These are phyloP conservation scores for Tinea trinotella DNA, from an alignment of 2,888 invertebrate genomes.

Conservation along the genomic window DNA sequence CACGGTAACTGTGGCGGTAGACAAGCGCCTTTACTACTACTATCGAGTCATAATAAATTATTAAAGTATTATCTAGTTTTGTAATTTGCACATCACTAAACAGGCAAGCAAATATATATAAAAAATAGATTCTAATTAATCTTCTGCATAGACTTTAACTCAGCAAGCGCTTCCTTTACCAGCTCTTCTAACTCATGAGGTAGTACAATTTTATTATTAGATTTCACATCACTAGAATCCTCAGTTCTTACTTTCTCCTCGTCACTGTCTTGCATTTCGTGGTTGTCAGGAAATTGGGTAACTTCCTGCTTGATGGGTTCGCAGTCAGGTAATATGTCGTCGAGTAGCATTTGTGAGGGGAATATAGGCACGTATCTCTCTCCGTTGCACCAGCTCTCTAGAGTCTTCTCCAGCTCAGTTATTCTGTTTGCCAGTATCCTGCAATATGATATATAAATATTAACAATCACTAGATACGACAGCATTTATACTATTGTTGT, in stretches of 20 bases:
- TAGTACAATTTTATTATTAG: constrained; percentile 57
- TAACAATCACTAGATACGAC: no score
- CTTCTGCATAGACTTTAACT: constrained; percentile 75
- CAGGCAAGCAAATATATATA: no score
- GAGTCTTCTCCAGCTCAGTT: constrained; percentile 84
- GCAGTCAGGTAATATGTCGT: constrained; percentile 60
- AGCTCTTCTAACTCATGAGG: constrained; percentile 74
- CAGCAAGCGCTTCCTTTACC: constrained; percentile 76
- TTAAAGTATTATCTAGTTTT: no score
- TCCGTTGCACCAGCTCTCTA: constrained; percentile 75
- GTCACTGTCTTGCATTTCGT: constrained; percentile 15
- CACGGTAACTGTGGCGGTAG: no score
- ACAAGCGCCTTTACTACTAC: no score
- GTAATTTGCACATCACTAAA: no score
- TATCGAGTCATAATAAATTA: no score
- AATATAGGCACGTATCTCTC: constrained; percentile 66
- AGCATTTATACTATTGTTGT: no score
- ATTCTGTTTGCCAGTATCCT: constrained; percentile 87
- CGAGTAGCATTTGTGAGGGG: constrained; percentile 77
- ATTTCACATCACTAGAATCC: constrained; percentile 31
- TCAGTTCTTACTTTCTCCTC: constrained; percentile 31
- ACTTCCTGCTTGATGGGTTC: constrained; percentile 33
- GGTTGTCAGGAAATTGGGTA: not conserved
- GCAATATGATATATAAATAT: constrained; percentile 26
- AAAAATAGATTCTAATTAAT: no score